Conservation (phyloP, 2,888 invertebrate genomes). For the Parelbella ahira region DNA sequence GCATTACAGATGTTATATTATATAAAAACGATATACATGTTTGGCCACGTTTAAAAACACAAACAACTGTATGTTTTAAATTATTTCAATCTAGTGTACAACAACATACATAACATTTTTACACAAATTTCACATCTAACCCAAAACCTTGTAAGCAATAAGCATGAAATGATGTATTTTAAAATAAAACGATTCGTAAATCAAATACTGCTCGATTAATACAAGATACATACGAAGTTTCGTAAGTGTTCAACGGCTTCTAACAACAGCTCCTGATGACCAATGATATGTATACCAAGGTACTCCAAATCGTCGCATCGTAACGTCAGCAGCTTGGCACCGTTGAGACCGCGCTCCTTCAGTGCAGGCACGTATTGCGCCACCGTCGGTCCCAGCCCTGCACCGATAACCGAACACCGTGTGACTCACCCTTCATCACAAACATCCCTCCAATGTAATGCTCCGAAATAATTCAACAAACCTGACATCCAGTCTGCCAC, state of each 20-base stretch:
- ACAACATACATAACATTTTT: too few relatives aligned
- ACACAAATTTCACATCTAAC: too few relatives aligned
- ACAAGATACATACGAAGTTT: constrained; percentile 86
- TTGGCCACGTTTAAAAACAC: too few relatives aligned
- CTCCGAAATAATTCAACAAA: constrained; percentile 45
- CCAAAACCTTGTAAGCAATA: too few relatives aligned
- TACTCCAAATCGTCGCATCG: constrained; percentile 93
- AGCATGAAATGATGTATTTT: too few relatives aligned
- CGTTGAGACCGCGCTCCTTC: constrained; percentile 89
- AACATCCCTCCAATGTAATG: constrained; percentile 21
- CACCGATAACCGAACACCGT: constrained; percentile 23
- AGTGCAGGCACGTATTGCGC: constrained; percentile 90
- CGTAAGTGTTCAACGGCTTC: constrained; percentile 95
- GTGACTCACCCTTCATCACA: constrained; percentile 35
- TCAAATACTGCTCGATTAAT: too few relatives aligned
- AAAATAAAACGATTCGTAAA: too few relatives aligned
- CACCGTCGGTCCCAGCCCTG: constrained; percentile 90
- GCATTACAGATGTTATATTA: too few relatives aligned
- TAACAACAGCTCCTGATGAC: constrained; percentile 95
- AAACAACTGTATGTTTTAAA: too few relatives aligned
- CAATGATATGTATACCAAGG: constrained; percentile 91
- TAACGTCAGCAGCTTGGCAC: constrained; percentile 89
- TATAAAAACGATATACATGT: too few relatives aligned
- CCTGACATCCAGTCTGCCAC: constrained; percentile 95
- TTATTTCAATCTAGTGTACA: too few relatives aligned